A percentile compares a stretch with the other conserved stretches of the same genome.
These are phyloP conservation scores for Centroberyx gerrardi DNA, from an alignment of 2,797 vertebrate species.

Conservation along the genomic window DNA sequence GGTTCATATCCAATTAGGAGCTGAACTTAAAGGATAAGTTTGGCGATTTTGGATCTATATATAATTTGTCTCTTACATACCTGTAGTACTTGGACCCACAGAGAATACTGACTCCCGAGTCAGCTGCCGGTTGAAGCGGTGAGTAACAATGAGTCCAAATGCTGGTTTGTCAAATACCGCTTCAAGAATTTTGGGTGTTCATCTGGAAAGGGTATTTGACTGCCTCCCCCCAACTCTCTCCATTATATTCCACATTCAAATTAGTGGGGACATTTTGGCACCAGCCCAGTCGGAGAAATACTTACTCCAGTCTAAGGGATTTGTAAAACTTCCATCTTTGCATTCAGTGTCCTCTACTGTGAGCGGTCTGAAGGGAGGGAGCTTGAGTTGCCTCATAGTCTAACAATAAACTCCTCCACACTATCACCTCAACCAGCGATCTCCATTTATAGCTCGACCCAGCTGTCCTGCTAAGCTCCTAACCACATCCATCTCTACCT, in stretches of 20 bases:
- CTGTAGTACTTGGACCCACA: too few relatives aligned
- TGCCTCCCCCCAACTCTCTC: not conserved
- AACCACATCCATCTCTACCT: not conserved
- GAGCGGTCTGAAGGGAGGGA: not conserved
- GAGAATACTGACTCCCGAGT: too few relatives aligned
- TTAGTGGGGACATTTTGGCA: not conserved
- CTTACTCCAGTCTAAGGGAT: not conserved
- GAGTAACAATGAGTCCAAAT: too few relatives aligned
- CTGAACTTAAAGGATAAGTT: too few relatives aligned
- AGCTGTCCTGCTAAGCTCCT: not conserved
- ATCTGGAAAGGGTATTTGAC: not conserved
- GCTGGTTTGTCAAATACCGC: too few relatives aligned
- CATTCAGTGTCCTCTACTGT: not conserved
- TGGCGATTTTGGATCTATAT: too few relatives aligned
- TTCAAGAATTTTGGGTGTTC: not conserved
- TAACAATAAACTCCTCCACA: constrained; percentile 19
- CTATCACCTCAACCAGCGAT: not conserved
- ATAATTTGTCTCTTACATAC: too few relatives aligned
- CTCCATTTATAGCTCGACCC: constrained; percentile 9
- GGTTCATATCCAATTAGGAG: too few relatives aligned
- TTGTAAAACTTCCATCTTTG: not conserved
- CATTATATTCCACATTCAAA: not conserved
- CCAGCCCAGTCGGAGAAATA: not conserved
- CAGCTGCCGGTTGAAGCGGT: too few relatives aligned
- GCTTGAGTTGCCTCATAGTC: not conserved